Evolutionary conservation across 2,888 invertebrate genomes (phyloP).

Genomic region (Netelia inedita): DNA sequence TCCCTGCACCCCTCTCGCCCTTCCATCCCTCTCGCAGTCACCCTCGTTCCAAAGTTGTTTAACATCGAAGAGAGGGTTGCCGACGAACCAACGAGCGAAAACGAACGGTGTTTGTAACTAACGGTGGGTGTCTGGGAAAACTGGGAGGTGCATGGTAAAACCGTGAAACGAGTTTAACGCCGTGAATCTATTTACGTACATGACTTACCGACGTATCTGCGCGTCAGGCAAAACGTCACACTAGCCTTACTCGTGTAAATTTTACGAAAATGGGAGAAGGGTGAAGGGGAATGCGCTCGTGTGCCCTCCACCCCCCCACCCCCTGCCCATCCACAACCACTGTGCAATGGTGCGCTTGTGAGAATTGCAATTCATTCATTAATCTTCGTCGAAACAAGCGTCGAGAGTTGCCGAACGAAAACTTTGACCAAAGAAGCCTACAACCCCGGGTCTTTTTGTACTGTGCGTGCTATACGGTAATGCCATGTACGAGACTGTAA

Average conservation of each 20-base stretch:
- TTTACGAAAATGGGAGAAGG: neutral
- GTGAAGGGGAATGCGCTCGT: no score
- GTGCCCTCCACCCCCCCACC: no score
- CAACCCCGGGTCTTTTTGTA: neutral
- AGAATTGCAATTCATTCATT: slow-evolving; percentile 27
- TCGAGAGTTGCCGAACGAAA: slow-evolving; percentile 4
- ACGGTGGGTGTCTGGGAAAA: neutral
- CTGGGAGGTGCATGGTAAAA: slow-evolving; percentile 4
- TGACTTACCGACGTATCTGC: slow-evolving; percentile 9
- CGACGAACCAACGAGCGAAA: slow-evolving; percentile 9
- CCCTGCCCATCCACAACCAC: neutral
- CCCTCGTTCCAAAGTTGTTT: slow-evolving; percentile 13
- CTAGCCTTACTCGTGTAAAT: neutral
- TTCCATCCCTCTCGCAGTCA: neutral
- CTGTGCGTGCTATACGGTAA: no score
- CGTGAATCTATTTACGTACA: slow-evolving; percentile 31
- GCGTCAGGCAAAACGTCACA: neutral
- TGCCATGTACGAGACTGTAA: no score
- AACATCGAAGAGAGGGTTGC: neutral
- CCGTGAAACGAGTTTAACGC: slow-evolving; percentile 36
- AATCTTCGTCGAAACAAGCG: neutral
- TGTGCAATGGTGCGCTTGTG: neutral
- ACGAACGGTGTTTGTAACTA: slow-evolving; percentile 25
- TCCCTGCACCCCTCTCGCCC: neutral
- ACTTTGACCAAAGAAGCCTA: neutral